Evolutionary conservation across 2,888 invertebrate species (phyloP), one percentile per base, ranked within the genome.

Genomic region (Spialia ferax): DNA sequence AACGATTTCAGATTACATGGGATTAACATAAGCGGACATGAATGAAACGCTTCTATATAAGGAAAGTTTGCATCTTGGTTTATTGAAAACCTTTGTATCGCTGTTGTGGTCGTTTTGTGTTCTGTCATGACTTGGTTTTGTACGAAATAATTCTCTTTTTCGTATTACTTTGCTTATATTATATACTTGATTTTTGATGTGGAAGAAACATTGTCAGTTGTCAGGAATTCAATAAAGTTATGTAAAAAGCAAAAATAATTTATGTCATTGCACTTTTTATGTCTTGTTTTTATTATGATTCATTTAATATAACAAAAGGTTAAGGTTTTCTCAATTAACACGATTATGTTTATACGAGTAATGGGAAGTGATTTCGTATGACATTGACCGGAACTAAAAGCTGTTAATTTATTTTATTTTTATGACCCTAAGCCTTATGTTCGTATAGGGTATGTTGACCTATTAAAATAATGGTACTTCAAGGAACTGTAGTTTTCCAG

Each of bases 1-100:
- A 66, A 60, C 65, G 65, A 54, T 66, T 48, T 42, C 50, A 66
- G 65, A 66, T 66, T 66, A 66, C 65, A 60, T 29, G 54, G 52
- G 66, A 60, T 66, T 60, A 66, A 66, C 60, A 60, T 66, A 66
- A 66, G 54, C 52, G 66, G 54, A 66, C 66, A 66, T 66, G 66
- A 66, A 66, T 66, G 66, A 54, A 66, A 66, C 60, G 54, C 15
- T 54, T 45, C 66, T 66, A 54, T 66, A 66, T 66, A 66, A 66
- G 66, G 66, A 66, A 60, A 22, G 26, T 38, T 52, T 54, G 54
- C 54, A 59, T 29, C 60, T 66, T 60, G 66, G 29, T 60, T 67
- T 67, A 67, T 67, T 67, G 66, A 67, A 67, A 67, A 66, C 60
- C 65, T 66, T 66, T 66, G 60, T 66, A 54, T 54, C 54, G 65